Evolutionary conservation across 1,140 invertebrate species (phyloP), one percentile per base, ranked within the genome.

Genomic region (Himalopsyche phryganea): DNA sequence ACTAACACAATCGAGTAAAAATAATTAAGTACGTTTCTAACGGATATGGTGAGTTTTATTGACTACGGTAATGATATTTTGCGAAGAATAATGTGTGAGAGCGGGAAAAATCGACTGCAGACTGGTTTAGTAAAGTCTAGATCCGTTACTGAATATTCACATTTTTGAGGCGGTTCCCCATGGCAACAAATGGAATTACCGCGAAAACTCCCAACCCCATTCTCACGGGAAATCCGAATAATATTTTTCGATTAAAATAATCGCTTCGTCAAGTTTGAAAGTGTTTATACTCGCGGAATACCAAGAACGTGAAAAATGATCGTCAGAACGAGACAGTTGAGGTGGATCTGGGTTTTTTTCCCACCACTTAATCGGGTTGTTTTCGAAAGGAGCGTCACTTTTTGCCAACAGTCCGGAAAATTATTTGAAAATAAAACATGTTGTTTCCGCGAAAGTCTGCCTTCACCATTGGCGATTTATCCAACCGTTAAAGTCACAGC

Each of bases 161-260:
- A 40, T 28, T 28, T 28, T 28, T 28, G 23, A 3, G 11, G 4
- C 15, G 46, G 35, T 50, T 54, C 46, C 15, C 59, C 59, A 46
- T 56, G 59, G 40, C 47, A 46, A 55, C 48, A 57, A 61, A 61
- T 61, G 60, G 60, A 38, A 56, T 46, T 50, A 40, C 50, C 46
- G 20, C 33, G 11, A 17, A 33, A 14, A 14, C 41, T 23, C 14
- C 48, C 2, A 18, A 9, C 41, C 20, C 23, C 23, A 28, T 9
- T 28, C 33, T 38, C 40, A 2, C 33, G 46, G 42, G 18, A 36
- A 15, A 20, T 5, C 14, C 46, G 54, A 61, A 61, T 61, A 61
- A 61, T 58, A 61, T 61, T 61, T 61, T 61, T 61, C 60, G 60
- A 61, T 61, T 61, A 61, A 61, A 61, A 50, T 56, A 61, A 60